phyloP scores from a whole-genome alignment of 2,888 invertebrate species.

The Ectobius pallidus region DNA sequence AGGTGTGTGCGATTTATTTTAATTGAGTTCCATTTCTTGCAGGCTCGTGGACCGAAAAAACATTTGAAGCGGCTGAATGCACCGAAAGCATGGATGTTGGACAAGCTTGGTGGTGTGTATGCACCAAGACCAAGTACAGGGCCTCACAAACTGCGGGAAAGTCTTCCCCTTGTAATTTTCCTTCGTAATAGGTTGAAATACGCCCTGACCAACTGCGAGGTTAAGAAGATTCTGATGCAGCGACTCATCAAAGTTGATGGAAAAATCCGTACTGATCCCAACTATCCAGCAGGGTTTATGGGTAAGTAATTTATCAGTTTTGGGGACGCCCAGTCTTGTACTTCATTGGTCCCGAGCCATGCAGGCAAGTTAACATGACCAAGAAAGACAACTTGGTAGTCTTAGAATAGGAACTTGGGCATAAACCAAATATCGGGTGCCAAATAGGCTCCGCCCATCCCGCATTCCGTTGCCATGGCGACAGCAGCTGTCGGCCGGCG shows the following conservation, averaged over 20 bases:
- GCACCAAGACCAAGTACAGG: constrained; percentile 98
- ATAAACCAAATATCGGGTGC: too few relatives aligned
- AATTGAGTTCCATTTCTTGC: background rate
- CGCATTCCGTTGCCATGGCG: too few relatives aligned
- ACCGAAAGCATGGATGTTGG: constrained; percentile 99
- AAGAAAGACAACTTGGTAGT: too few relatives aligned
- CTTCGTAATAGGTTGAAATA: constrained; percentile 97
- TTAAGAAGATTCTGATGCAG: constrained; percentile 98
- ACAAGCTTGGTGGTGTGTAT: constrained; percentile 97
- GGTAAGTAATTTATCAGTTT: constrained; percentile 66
- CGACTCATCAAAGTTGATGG: constrained; percentile 97
- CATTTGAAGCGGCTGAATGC: constrained; percentile 99
- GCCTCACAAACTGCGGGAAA: constrained; percentile 97
- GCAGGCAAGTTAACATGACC: too few relatives aligned
- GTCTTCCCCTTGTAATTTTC: constrained; percentile 94
- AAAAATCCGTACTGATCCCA: constrained; percentile 96
- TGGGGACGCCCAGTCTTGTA: too few relatives aligned
- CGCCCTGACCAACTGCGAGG: constrained; percentile 95
- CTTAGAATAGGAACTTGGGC: too few relatives aligned
- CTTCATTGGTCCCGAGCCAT: too few relatives aligned
- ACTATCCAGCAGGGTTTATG: constrained; percentile 99
- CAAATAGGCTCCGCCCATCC: too few relatives aligned
- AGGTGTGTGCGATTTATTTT: too few relatives aligned
- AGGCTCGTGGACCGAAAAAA: constrained; percentile 99
- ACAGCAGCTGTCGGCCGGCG: too few relatives aligned